Evolutionary conservation across 2,113 vertebrate genomes (phyloP).

Genomic region (Prunella fulvescens): DNA sequence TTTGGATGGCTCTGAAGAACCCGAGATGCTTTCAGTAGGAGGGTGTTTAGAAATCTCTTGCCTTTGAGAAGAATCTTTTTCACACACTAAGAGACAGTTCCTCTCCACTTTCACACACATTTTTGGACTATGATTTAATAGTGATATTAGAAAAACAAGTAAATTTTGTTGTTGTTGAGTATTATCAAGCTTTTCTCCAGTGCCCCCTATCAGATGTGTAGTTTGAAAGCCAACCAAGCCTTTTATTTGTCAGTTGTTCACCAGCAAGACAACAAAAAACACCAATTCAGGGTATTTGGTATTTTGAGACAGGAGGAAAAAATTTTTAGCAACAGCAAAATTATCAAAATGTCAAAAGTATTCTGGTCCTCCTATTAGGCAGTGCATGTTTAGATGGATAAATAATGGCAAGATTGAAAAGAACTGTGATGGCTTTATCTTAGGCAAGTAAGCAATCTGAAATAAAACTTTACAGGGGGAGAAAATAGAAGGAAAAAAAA

Average conservation of each 20-base stretch:
- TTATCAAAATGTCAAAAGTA: background rate
- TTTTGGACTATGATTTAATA: background rate
- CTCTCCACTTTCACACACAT: background rate
- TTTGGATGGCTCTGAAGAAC: background rate
- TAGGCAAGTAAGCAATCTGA: background rate
- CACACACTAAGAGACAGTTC: background rate
- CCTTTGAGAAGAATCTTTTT: background rate
- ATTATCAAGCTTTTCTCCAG: background rate
- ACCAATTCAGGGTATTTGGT: rapidly evolving
- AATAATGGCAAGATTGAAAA: background rate
- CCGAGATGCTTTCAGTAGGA: background rate
- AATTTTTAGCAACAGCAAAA: background rate
- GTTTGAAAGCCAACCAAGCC: background rate
- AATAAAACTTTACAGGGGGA: background rate
- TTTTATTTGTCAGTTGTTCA: background rate
- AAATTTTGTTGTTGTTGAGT: background rate
- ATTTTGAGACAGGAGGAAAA: background rate
- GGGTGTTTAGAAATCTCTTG: background rate
- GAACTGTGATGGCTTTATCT: background rate
- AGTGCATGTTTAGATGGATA: background rate
- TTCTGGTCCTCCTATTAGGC: background rate
- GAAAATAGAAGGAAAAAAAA: rapidly evolving
- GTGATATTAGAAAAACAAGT: background rate
- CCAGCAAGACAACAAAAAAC: background rate
- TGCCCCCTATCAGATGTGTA: rapidly evolving